Percentiles rank a stretch among this genome's conserved stretches.
These are phyloP conservation scores for Ellobius talpinus DNA, from an alignment of 2,113 vertebrate genomes.

Conservation along the genomic window DNA sequence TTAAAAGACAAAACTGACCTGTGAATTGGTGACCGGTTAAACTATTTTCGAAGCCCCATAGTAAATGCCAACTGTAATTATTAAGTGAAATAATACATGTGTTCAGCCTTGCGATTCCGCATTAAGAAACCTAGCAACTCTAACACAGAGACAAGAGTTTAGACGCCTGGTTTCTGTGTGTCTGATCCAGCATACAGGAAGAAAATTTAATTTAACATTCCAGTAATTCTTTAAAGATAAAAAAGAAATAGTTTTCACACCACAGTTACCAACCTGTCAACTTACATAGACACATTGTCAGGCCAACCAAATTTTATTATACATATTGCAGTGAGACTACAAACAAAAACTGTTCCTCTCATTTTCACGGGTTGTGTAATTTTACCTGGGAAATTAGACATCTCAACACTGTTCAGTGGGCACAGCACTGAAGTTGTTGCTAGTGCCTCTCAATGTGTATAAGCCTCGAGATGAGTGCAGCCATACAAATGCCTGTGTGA, in stretches of 20 bases:
- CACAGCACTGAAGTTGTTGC: neutral
- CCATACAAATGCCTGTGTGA: neutral
- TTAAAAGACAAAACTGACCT: constrained; percentile 65
- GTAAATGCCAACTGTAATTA: constrained; percentile 72
- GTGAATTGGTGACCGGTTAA: constrained; percentile 61
- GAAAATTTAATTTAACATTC: constrained; percentile 79
- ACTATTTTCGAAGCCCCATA: constrained; percentile 72
- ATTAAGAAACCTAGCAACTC: constrained; percentile 57
- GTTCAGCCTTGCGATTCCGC: constrained; percentile 43
- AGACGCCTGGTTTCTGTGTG: constrained; percentile 48
- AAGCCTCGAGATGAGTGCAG: constrained; percentile 21
- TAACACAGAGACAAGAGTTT: neutral
- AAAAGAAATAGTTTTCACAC: constrained; percentile 74
- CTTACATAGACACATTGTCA: constrained; percentile 66
- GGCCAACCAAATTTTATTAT: constrained; percentile 65
- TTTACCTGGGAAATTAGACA: constrained; percentile 63
- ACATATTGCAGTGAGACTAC: neutral
- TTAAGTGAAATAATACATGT: constrained; percentile 54
- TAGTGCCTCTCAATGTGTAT: neutral
- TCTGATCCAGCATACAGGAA: constrained; percentile 66
- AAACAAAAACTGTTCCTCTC: constrained; percentile 59
- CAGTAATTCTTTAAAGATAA: constrained; percentile 79
- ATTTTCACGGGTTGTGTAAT: constrained; percentile 57
- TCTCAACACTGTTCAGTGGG: neutral
- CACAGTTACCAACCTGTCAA: constrained; percentile 62